These are phyloP conservation scores for Drosophila falleni DNA, from an alignment of 2,888 invertebrate species.

Conservation along the genomic window DNA sequence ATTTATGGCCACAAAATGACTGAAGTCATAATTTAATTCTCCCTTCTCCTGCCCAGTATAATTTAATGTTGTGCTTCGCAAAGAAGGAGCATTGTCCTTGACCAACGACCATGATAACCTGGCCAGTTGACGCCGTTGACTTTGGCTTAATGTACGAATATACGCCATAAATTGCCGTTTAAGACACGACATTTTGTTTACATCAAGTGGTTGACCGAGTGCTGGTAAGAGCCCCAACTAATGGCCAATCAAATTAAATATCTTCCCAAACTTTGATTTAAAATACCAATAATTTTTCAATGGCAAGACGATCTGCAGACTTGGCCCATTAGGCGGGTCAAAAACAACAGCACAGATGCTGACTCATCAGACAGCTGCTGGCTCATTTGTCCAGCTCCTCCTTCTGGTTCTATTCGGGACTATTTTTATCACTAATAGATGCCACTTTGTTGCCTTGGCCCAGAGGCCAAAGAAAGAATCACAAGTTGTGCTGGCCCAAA, in stretches of 20 bases:
- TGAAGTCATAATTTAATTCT: constrained; percentile 53
- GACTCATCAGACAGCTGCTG: constrained; percentile 71
- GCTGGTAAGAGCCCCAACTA: constrained; percentile 25
- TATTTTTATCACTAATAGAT: constrained; percentile 79
- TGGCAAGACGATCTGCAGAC: constrained; percentile 24
- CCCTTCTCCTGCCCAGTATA: constrained; percentile 38
- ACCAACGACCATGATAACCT: constrained; percentile 33
- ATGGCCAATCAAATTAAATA: constrained; percentile 58
- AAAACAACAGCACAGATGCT: constrained; percentile 57
- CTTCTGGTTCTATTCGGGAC: constrained; percentile 31
- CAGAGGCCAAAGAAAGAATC: constrained; percentile 55
- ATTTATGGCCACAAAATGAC: constrained; percentile 60
- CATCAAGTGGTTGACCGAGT: constrained; percentile 38
- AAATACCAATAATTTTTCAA: constrained; percentile 72
- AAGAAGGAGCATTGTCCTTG: constrained; percentile 9
- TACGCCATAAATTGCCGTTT: constrained; percentile 60
- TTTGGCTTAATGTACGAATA: constrained; percentile 46
- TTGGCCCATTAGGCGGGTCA: constrained; percentile 41
- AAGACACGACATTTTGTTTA: constrained; percentile 42
- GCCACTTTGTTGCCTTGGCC: constrained; percentile 66
- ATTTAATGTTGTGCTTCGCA: constrained; percentile 44
- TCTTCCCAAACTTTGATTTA: constrained; percentile 55
- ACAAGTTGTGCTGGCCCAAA: constrained; percentile 72
- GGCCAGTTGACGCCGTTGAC: constrained; percentile 34
- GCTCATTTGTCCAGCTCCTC: constrained; percentile 61